Evolutionary conservation across 2,113 vertebrate genomes (phyloP), one percentile per base, ranked within the genome.

Genomic region (Capricornis sumatraensis): DNA sequence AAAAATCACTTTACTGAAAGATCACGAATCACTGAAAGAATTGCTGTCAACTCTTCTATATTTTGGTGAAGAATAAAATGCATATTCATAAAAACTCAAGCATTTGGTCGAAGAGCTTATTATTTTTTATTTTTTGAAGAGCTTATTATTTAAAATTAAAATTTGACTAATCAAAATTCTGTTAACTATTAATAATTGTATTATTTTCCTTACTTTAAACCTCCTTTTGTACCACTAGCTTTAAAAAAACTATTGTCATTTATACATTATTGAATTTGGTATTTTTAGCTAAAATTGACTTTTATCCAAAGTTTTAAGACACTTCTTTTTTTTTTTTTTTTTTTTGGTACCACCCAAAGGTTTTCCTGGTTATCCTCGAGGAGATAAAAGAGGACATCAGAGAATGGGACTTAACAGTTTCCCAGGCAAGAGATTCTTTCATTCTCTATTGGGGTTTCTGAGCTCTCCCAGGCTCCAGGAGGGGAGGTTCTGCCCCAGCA

Each of bases 1-100:
- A 81, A 95, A 81, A 40, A 16, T 45, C 36, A 60, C n/a, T 53
- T 17, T 25, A 89, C 40, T 86, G n/a, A 81, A 55, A 88, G 60
- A 67, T 88, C 14, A 43, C 13, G n/a, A 71, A 71, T 36, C 8
- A 71, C 17, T 71, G n/a, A 36, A 71, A 71, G 25, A 89, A n/a
- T 74, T 40, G 0, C 27, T 83, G 6, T 40, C 30, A 87, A 45
- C 4, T 58, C 21, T n/a, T n/a, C 21, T 3, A 21, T 67, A 15
- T 60, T 96, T 79, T 52, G n/a, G 43, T 30, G 88, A 58, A 60
- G 6, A 79, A 85, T 40, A 21, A 23, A 74, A 79, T 79, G 2
- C 3, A 78, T n/a, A 58, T 83, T 67, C 36, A 82, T 25, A 83
- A 17, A 58, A 78, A 53, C 9, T 36, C 30, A 43, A 83, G 10